A percentile compares a stretch with the other conserved stretches of the same genome.
Conservation (phyloP, 2,113 vertebrate genomes). For the Leucoraja erinaceus region DNA sequence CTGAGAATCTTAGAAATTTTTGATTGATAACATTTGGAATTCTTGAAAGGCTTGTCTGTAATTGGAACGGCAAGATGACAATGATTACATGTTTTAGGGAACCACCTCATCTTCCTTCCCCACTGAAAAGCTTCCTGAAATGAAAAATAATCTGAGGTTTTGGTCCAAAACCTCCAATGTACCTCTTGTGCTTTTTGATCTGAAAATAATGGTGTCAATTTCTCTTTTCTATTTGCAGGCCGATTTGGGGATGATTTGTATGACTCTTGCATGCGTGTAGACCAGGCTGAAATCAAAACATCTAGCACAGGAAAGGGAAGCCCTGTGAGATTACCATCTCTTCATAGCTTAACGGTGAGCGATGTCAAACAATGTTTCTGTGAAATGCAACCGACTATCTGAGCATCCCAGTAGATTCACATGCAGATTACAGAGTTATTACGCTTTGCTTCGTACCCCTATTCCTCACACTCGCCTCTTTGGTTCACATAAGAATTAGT, state of each 20-base stretch:
- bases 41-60: not conserved
- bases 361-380: not conserved
- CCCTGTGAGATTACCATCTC: conserved; percentile 69
- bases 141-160: not conserved
- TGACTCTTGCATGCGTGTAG: conserved; percentile 91
- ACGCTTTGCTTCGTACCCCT: not conserved
- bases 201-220: not conserved
- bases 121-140: not conserved
- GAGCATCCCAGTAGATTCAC: not conserved
- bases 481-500: too few species aligned
- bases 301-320: conserved; percentile 63
- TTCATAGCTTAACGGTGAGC: conserved; percentile 84
- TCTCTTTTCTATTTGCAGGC: conserved; percentile 50
- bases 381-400: not conserved
- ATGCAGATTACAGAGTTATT: not conserved
- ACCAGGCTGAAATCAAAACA: conserved; percentile 79
- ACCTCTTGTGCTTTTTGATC: not conserved
- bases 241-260: conserved; percentile 86
- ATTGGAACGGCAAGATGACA: not conserved
- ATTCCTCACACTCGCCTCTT: not conserved
- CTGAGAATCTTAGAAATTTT: not conserved
- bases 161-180: not conserved
- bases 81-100: not conserved
- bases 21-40: not conserved
- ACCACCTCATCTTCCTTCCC: not conserved